Percentiles rank a stretch among this genome's conserved stretches.
phyloP scores from a whole-genome alignment of 2,113 vertebrate genomes.

The Anguilla rostrata region DNA sequence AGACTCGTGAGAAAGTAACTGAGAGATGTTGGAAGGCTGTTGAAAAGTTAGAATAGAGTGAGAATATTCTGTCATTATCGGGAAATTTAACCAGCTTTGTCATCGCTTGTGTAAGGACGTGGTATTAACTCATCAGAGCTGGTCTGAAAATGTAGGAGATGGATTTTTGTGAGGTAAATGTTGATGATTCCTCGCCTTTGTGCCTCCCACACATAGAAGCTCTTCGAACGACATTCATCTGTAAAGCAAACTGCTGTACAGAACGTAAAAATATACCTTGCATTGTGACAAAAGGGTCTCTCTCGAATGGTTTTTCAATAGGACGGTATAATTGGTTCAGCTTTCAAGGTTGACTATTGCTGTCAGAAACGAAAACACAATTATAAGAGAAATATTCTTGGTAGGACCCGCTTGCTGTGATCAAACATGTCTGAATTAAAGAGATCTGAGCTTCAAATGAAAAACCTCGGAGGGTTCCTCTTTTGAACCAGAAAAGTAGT shows the following conservation, averaged over 20 bases:
- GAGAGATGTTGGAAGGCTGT: neutral
- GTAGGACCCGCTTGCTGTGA: neutral
- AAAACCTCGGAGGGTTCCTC: neutral
- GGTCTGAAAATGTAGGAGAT: neutral
- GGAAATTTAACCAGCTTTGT: neutral
- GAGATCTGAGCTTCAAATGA: constrained; percentile 2
- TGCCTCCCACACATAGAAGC: neutral
- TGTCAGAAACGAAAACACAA: neutral
- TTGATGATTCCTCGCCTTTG: neutral
- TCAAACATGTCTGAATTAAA: constrained; percentile 1
- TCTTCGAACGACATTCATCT: neutral
- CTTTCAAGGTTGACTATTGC: neutral
- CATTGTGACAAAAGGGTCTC: neutral
- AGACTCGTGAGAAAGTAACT: neutral
- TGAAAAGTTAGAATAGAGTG: neutral
- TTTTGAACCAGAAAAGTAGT: neutral
- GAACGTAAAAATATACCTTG: neutral
- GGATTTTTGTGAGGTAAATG: neutral
- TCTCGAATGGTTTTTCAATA: neutral
- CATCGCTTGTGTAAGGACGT: neutral
- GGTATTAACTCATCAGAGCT: neutral
- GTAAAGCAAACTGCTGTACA: neutral
- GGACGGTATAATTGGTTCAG: neutral
- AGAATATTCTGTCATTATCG: neutral
- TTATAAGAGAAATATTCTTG: neutral